These are phyloP conservation scores for Pseudorectes ferrugineus DNA, from an alignment of 2,113 vertebrate genomes.

Conservation along the genomic window DNA sequence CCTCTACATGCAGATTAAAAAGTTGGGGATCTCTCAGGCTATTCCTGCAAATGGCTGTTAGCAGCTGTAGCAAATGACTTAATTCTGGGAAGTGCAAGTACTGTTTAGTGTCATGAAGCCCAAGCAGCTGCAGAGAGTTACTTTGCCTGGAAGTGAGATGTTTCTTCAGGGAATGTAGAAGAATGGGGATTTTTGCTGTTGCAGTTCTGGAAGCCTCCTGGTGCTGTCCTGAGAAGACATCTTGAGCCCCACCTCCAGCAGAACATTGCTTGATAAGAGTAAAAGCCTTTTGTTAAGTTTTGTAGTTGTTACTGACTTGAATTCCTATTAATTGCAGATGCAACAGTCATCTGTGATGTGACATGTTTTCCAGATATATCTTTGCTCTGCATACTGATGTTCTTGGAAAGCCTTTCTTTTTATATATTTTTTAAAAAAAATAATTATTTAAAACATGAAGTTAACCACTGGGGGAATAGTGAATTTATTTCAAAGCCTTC, in stretches of 20 bases:
- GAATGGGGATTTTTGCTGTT: background rate
- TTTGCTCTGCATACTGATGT: background rate
- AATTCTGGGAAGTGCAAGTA: background rate
- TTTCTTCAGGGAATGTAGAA: background rate
- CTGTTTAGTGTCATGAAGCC: background rate
- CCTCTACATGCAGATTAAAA: background rate
- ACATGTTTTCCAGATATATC: background rate
- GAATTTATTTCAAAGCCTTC: background rate
- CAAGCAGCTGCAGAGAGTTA: background rate
- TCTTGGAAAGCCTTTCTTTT: background rate
- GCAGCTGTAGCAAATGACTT: background rate
- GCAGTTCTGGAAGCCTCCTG: background rate
- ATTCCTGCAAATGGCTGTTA: background rate
- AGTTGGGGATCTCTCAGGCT: background rate
- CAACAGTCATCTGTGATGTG: background rate
- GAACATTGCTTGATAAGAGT: background rate
- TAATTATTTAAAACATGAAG: background rate
- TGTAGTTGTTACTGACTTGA: background rate
- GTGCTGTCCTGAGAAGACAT: background rate
- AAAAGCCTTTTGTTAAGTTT: background rate
- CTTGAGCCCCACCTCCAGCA: background rate
- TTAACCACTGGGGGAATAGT: background rate
- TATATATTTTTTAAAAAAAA: background rate
- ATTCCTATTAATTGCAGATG: background rate
- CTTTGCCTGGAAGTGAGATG: background rate